A percentile compares a stretch with the other conserved stretches of the same genome.
Evolutionary conservation across 2,888 invertebrate genomes (phyloP).

Genomic region (Dastarcus helophoroides): DNA sequence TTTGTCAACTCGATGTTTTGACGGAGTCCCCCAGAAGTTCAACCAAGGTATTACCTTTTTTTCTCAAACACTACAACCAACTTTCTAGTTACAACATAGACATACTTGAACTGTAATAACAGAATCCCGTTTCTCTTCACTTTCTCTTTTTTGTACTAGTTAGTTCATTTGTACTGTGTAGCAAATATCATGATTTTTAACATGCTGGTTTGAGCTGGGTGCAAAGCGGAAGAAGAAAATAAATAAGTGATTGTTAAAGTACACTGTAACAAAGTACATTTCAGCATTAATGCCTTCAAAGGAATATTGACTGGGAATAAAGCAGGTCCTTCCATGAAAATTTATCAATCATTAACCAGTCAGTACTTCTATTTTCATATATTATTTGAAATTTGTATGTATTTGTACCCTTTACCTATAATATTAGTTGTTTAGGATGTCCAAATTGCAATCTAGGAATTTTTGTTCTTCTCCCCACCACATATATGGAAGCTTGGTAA

Average conservation of each 20-base stretch:
- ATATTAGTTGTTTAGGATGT: no score
- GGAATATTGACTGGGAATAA: no score
- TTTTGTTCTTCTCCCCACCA: no score
- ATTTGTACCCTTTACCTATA: no score
- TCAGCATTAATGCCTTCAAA: no score
- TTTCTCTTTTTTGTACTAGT: slow-evolving; percentile 6
- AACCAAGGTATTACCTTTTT: slow-evolving; percentile 25
- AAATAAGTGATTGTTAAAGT: no score
- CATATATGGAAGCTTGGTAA: no score
- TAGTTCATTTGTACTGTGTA: slow-evolving; percentile 27
- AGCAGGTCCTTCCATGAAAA: no score
- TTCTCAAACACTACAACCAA: slow-evolving; percentile 12
- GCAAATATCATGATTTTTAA: slow-evolving; percentile 20
- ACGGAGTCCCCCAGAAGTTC: slow-evolving; percentile 26
- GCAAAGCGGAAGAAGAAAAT: slow-evolving; percentile 26
- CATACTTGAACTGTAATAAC: slow-evolving; percentile 1
- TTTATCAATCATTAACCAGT: slow-evolving; percentile 8
- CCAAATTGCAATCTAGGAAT: no score
- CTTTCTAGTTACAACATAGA: slow-evolving; percentile 9
- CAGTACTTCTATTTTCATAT: slow-evolving; percentile 8
- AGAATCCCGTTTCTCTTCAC: slow-evolving; percentile 2
- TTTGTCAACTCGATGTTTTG: slow-evolving; percentile 23
- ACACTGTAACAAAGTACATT: no score
- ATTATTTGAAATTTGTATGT: no score
- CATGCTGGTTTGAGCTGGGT: slow-evolving; percentile 43